Base-by-base conservation (phyloP, 2,113 vertebrate species). In the Cottus gobio region DNA sequence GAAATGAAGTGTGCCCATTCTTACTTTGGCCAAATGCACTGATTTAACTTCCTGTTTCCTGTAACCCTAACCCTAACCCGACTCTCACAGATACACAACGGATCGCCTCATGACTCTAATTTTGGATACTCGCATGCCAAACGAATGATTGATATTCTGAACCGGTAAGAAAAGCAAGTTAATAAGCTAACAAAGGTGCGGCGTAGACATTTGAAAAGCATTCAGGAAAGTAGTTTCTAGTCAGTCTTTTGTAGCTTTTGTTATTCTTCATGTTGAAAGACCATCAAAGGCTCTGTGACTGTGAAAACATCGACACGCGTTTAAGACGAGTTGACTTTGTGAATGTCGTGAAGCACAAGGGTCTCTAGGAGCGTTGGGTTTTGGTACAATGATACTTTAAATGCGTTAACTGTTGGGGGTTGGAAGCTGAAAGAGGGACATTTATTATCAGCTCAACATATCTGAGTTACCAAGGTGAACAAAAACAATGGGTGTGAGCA, bases 91-190 rank as follows among this genome's bases (percentile, higher is more conserved):
- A 96, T 98, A 37, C 96, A 98, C 92, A 94, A 94, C 0, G 97
- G 97, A 10, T 95, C 96, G 0, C 97, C 97, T 0, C 97, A 98
- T 48, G 89, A 88, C 85, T 97, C 97, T 69, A 98, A 97, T 77
- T 98, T 96, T 0, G 96, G 97, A 4, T 98, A 98, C 76, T 96
- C 97, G 0, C 96, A 97, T 0, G 97, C 97, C 75, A 97, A 98
- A 91, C 94, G 97, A 83, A 96, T 98, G 96, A 97, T 98, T 1
- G 97, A 98, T 0, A 69, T 98, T 63, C 96, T 97, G 66, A 98
- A 98, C 80, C 96, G 95, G 97, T 97, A 44, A 42, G 39, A 42
- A 42, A 42, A 34, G 5, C 34, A 34, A 5, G 4, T 34, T 34
- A 34, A 3, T 5, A 3, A 34, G 34, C 34, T 5, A 34, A 34